phyloP scores from a whole-genome alignment of 2,888 invertebrate genomes.

The Dioctria rufipes region DNA sequence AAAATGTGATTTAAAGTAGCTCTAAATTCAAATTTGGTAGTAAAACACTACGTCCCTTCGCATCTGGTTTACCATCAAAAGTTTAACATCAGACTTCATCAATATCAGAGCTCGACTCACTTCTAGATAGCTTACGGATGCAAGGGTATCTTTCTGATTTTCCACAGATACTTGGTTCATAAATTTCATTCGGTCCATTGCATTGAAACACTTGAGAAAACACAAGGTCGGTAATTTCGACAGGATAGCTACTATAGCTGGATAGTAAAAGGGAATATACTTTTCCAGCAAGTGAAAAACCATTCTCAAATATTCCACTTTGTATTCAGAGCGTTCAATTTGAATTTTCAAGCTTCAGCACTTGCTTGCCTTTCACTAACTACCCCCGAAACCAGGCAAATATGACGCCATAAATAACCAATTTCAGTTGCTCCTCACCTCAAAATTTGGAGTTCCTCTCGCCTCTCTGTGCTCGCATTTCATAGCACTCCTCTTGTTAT shows the following conservation, averaged over 20 bases:
- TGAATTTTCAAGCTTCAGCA: constrained; percentile 6
- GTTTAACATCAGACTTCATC: no score
- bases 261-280: constrained; percentile 18
- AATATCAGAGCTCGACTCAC: no score
- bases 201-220: constrained; percentile 32
- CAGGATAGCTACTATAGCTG: constrained; percentile 1
- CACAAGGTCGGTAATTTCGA: constrained; percentile 28
- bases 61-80: no score
- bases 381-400: constrained; percentile 39
- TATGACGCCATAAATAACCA: constrained; percentile 58
- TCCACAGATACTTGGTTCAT: not conserved
- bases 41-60: no score
- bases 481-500: constrained; percentile 34
- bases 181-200: constrained; percentile 29
- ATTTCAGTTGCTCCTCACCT: constrained; percentile 57
- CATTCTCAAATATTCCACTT: constrained; percentile 30
- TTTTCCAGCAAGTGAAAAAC: not conserved
- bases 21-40: no score
- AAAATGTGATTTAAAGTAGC: no score
- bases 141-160: no score
- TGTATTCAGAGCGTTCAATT: constrained; percentile 31
- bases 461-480: not conserved
- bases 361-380: constrained; percentile 13
- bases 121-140: no score
- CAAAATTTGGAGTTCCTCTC: constrained; percentile 1